Evolutionary conservation across 2,797 vertebrate species (phyloP), one percentile per base, ranked within the genome.

Genomic region (Pitangus sulphuratus): DNA sequence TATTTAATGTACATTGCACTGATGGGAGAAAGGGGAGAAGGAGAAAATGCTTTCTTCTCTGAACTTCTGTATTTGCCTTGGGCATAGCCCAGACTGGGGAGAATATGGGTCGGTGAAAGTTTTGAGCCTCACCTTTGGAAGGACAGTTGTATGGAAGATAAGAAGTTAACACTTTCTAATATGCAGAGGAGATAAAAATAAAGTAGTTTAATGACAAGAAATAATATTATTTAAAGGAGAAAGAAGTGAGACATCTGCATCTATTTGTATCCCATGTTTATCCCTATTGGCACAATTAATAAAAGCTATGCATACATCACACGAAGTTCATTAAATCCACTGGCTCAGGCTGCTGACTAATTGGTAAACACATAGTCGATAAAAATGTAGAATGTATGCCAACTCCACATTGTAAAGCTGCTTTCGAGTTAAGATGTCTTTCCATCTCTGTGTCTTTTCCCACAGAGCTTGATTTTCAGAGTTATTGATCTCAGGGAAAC

Each of bases 261-360:
- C 78, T 97, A 96, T 98, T 97, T 98, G 92, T 97, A 97, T 86
- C 91, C 53, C 66, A 53, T 6, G 40, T 98, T 97, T 94, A 98
- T 98, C 97, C 97, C 94, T 89, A 96, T 47, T 97, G 96, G 95
- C 93, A 94, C 90, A 97, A 94, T 98, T 98, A 98, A 97, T 97
- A 98, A 96, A 96, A 97, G 90, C 83, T 96, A 94, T 90, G 84
- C 96, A 98, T 97, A 98, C 98, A 97, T 98, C 97, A 97, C 96
- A 96, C 11, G 17, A 95, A 97, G 88, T 97, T 97, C 95, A 97
- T 98, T 97, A 98, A 98, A 97, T 94, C 94, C 81, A 92, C 95
- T 89, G 92, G 93, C 96, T 98, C 91, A 86, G 68, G 84, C 93
- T 97, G 95, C 90, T 97, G 96, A 97, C 94, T 98, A 97, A 98